Percentiles rank a stretch among this genome's conserved stretches.
These are phyloP conservation scores for Drosophila sp. DNA, from an alignment of 1,140 invertebrate species.

Conservation along the genomic window DNA sequence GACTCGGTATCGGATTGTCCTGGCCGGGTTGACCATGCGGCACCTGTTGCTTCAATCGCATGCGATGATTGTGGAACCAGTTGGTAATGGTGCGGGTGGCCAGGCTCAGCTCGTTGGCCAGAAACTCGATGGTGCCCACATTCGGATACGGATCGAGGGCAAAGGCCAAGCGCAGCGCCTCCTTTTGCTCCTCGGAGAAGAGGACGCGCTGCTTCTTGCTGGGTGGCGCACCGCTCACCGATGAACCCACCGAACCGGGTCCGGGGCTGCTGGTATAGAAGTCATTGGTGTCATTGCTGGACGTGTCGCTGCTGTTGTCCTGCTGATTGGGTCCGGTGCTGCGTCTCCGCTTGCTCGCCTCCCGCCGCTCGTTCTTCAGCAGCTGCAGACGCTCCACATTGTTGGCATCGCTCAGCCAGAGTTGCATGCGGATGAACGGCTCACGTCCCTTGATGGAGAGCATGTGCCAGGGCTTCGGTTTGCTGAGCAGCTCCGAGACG, in stretches of 20 bases:
- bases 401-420: slow-evolving; percentile 97
- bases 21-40: slow-evolving; percentile 89
- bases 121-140: slow-evolving; percentile 96
- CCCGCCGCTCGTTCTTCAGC: slow-evolving; percentile 94
- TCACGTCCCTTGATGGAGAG: slow-evolving; percentile 98
- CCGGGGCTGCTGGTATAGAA: slow-evolving; percentile 94
- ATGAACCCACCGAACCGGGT: slow-evolving; percentile 86
- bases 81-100: slow-evolving; percentile 98
- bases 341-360: slow-evolving; percentile 94
- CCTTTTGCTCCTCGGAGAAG: slow-evolving; percentile 99
- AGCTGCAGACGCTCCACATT: slow-evolving; percentile 95
- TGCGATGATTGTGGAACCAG: slow-evolving; percentile 99
- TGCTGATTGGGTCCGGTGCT: slow-evolving; percentile 91
- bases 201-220: slow-evolving; percentile 96
- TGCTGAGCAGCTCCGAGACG: slow-evolving; percentile 97
- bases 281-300: slow-evolving; percentile 94
- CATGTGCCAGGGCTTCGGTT: slow-evolving; percentile 99
- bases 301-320: slow-evolving; percentile 94
- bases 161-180: slow-evolving; percentile 96
- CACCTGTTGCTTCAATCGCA: slow-evolving; percentile 96
- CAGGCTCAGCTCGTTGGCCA: slow-evolving; percentile 95
- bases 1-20: slow-evolving; percentile 88
- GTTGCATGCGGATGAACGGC: slow-evolving; percentile 99
- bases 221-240: slow-evolving; percentile 87
- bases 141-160: slow-evolving; percentile 98